A percentile compares a stretch with the other conserved stretches of the same genome.
Evolutionary conservation across 2,113 vertebrate species (phyloP).

Genomic region (Cyprinodon tularosa): DNA sequence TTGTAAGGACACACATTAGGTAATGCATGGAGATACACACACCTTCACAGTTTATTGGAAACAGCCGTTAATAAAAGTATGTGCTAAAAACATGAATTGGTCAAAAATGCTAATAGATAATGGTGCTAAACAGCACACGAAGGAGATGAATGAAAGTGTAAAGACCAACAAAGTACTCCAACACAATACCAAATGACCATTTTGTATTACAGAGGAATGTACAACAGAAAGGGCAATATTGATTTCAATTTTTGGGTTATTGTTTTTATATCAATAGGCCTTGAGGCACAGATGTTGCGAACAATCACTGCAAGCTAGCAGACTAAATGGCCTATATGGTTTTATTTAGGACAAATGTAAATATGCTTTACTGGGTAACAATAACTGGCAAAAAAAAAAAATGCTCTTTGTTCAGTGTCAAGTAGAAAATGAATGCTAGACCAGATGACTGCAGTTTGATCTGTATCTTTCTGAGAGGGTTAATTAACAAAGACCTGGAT

Average conservation of each 20-base stretch:
- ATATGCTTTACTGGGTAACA: not conserved
- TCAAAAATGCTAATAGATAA: slow-evolving; percentile 13
- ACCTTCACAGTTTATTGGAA: not conserved
- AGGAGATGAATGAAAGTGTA: not conserved
- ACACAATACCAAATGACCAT: slow-evolving; percentile 1
- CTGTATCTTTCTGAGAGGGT: not conserved
- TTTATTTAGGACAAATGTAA: not conserved
- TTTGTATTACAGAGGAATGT: slow-evolving; percentile 12
- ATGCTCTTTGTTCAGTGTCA: not conserved
- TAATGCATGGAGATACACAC: slow-evolving; percentile 1
- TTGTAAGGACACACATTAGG: slow-evolving; percentile 7
- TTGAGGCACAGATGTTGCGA: not conserved
- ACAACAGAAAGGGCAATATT: slow-evolving; percentile 3
- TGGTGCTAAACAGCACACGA: not conserved
- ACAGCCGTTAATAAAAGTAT: not conserved
- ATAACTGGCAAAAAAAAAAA: not conserved
- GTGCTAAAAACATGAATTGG: not conserved
- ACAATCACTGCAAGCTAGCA: not conserved
- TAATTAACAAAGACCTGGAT: not conserved
- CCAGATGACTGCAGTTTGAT: not conserved
- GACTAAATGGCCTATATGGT: not conserved
- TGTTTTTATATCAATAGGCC: slow-evolving; percentile 12
- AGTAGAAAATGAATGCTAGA: slow-evolving; percentile 9
- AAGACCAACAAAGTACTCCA: slow-evolving; percentile 8
- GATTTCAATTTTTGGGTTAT: slow-evolving; percentile 23